A percentile compares a stretch with the other conserved stretches of the same genome.
phyloP scores from a whole-genome alignment of 2,888 invertebrate genomes.

The Acanthosepion lycidas region DNA sequence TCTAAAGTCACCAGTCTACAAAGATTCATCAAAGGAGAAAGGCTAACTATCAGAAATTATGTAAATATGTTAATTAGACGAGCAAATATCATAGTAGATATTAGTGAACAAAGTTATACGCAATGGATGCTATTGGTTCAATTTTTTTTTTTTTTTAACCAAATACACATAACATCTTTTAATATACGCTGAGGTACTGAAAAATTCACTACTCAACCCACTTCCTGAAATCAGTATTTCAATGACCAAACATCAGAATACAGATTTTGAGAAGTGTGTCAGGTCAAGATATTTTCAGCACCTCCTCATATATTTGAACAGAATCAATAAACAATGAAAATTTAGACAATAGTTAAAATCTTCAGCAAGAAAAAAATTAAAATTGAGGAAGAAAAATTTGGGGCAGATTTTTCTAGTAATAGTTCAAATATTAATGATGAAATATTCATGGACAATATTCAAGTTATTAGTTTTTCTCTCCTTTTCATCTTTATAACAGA shows the following conservation, averaged over 20 bases:
- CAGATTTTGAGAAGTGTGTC: no score
- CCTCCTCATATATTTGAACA: neutral
- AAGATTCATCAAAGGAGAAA: conserved; percentile 45
- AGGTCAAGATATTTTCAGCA: no score
- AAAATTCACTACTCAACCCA: no score
- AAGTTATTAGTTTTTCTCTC: neutral
- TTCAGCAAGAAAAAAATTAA: neutral
- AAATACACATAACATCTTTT: neutral
- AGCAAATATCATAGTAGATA: conserved; percentile 25
- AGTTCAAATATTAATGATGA: neutral
- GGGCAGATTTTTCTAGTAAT: neutral
- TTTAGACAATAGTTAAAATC: neutral
- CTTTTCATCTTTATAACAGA: neutral
- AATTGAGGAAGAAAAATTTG: neutral
- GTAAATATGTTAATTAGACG: conserved; percentile 24
- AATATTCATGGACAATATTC: neutral
- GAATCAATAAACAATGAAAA: conserved; percentile 4
- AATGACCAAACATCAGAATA: no score
- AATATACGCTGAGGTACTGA: neutral
- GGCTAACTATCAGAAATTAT: conserved; percentile 41
- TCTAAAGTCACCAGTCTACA: conserved; percentile 47
- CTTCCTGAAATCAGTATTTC: no score
- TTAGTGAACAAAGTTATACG: conserved; percentile 42
- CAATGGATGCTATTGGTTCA: neutral
- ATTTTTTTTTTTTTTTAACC: neutral